Evolutionary conservation across 92 coral and sea anemone species (phyloP), one percentile per base, ranked within the genome.

Genomic region (Siderastrea siderea): DNA sequence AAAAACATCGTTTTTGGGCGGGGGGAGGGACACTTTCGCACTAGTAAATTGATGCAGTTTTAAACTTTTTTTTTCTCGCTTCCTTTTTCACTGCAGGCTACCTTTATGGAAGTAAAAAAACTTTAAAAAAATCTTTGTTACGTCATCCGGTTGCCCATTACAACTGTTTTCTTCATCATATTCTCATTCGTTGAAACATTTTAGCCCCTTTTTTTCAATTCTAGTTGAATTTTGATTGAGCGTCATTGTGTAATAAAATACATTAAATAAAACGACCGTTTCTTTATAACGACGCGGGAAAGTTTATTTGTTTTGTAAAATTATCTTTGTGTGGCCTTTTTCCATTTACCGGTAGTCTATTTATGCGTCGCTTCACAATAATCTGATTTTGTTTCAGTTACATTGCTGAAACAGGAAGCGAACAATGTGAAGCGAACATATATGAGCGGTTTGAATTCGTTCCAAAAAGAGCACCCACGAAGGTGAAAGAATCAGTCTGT

Each of bases 401-500:
- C 43, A 15, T 19, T 44, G 47, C 45, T 57, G 53, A 77, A 6
- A 7, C n/a, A n/a, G n/a, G n/a, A n/a, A n/a, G n/a, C n/a, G n/a
- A n/a, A n/a, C n/a, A n/a, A n/a, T n/a, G 17, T 4, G 9, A 10
- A 17, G 45, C 38, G 51, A 45, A 75, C 9, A 9, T 11, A 55
- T 57, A 3, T 4, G n/a, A 44, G 8, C 7, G 44, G 1, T 45
- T 14, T 59, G 66, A 10, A 57, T 38, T 75, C 49, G 51, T n/a
- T 43, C 12, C 49, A 75, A 54, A 75, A 75, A 71, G 75, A 10
- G 11, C 66, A 53, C 80, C 5, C 77, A 44, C 45, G 64, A 58
- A 76, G 38, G 50, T 6, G 16, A 76, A 14, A 57, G 38, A 16
- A 38, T 19, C 17, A 26, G 7, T 6, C 13, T 3, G 1, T 17